phyloP scores from a whole-genome alignment of 2,888 invertebrate genomes.

The Amphipoea oculea region DNA sequence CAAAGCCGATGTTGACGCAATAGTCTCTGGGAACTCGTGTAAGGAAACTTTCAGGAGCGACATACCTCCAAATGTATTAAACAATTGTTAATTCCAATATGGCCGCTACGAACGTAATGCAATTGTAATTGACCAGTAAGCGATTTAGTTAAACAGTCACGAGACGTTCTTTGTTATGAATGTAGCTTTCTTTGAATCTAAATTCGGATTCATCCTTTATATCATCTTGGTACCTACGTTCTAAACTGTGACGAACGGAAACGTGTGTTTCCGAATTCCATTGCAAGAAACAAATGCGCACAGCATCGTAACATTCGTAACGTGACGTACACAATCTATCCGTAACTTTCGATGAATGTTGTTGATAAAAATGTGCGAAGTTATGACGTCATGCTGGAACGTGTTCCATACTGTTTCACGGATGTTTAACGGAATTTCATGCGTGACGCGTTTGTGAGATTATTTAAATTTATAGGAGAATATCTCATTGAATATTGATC shows the following conservation, averaged over 20 bases:
- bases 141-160: neutral
- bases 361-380: constrained; percentile 39
- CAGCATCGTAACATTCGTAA: constrained; percentile 18
- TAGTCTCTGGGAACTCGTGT: constrained; percentile 65
- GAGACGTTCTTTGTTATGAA: neutral
- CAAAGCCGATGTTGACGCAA: constrained; percentile 73
- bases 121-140: constrained; percentile 26
- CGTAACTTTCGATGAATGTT: constrained; percentile 41
- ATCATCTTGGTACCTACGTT: neutral
- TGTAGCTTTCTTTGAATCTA: neutral
- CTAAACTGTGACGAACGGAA: constrained; percentile 24
- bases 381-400: constrained; percentile 37
- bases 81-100: constrained; percentile 16
- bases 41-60: constrained; percentile 65
- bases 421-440: constrained; percentile 38
- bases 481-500: too few species aligned
- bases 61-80: neutral
- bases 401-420: constrained; percentile 27
- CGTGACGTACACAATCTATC: constrained; percentile 42
- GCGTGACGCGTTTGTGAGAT: constrained; percentile 9
- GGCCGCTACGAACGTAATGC: constrained; percentile 36
- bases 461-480: too few species aligned
- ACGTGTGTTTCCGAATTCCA: neutral
- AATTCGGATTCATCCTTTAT: neutral
- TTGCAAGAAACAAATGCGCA: constrained; percentile 18